Conservation (phyloP, 1,140 invertebrate genomes). For the Heliconius himera region DNA sequence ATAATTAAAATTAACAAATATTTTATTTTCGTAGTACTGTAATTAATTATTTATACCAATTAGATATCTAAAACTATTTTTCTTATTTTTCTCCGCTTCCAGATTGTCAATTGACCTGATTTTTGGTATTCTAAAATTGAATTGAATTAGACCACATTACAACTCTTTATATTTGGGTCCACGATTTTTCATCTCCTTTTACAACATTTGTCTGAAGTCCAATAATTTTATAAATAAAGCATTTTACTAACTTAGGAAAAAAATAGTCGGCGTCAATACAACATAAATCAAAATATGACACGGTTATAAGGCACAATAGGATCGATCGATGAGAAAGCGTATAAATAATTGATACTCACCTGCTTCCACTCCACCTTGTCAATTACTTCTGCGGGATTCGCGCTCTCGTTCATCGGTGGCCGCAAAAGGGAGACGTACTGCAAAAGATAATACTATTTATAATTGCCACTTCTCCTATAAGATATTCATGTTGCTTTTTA, state of each 20-base stretch:
- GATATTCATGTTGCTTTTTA: not conserved
- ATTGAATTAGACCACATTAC: no score
- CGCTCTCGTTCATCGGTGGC: slow-evolving; percentile 87
- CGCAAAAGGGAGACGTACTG: slow-evolving; percentile 92
- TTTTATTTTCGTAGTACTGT: no score
- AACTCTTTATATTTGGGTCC: no score
- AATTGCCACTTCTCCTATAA: not conserved
- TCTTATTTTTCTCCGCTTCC: no score
- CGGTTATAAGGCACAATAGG: slow-evolving; percentile 21
- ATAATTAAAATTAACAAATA: no score
- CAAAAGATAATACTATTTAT: slow-evolving; percentile 67
- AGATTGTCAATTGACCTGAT: no score
- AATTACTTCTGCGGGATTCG: slow-evolving; percentile 83
- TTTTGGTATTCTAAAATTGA: no score
- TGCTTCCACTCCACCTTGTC: slow-evolving; percentile 91
- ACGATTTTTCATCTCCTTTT: no score
- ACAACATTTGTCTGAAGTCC: no score
- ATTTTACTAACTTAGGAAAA: not conserved
- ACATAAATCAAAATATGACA: slow-evolving; percentile 3
- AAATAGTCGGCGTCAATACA: not conserved
- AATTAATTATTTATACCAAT: no score
- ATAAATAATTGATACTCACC: slow-evolving; percentile 83
- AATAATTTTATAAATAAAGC: no score
- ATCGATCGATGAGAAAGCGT: slow-evolving; percentile 38
- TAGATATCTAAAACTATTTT: no score